These are phyloP conservation scores for Anisognathus igniventris DNA, from an alignment of 2,797 vertebrate genomes.

Conservation along the genomic window DNA sequence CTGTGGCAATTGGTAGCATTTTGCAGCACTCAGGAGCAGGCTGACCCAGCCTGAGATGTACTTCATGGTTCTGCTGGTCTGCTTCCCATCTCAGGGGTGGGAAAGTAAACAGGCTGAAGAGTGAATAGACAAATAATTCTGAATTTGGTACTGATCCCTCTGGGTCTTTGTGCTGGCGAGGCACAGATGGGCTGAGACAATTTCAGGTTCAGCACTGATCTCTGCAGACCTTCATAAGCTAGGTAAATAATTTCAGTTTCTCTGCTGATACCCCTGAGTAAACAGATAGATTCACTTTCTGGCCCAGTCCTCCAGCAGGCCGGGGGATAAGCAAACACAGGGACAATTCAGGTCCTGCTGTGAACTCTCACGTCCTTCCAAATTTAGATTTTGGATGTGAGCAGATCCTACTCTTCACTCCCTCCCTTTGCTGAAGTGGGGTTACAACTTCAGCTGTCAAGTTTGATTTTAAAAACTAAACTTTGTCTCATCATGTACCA, in stretches of 20 bases:
- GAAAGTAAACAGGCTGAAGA: not conserved
- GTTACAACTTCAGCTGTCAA: not conserved
- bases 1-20: not conserved
- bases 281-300: not conserved
- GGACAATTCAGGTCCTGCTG: not conserved
- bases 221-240: not conserved
- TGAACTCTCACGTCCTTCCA: not conserved
- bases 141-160: not conserved
- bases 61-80: not conserved
- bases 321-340: not conserved
- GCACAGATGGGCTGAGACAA: not conserved
- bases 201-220: not conserved
- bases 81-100: not conserved
- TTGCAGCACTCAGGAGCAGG: not conserved
- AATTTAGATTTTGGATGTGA: not conserved
- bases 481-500: not conserved
- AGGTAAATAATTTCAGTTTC: constrained; percentile 3
- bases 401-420: not conserved
- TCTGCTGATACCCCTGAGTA: not conserved
- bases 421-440: not conserved
- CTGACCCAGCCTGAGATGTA: not conserved
- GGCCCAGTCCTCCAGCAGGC: not conserved
- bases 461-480: not conserved
- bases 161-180: not conserved
- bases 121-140: not conserved